Conservation (phyloP, 1,140 invertebrate species). For the Pseudomyrmex concolor region DNA sequence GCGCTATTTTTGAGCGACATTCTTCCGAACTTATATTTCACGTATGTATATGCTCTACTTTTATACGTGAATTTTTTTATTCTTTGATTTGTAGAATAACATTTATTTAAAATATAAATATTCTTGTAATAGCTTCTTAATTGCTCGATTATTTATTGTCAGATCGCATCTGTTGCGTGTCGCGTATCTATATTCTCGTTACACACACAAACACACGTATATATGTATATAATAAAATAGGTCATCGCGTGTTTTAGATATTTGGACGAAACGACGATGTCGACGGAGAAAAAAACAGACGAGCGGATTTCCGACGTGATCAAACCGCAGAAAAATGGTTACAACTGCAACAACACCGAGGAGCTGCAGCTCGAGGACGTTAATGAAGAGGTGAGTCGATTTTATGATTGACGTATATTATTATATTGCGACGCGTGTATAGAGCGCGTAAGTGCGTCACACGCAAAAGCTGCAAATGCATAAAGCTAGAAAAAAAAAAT, state of each 20-base stretch:
- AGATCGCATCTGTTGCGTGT: not conserved
- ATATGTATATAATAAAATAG: too few relatives aligned
- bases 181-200: not conserved
- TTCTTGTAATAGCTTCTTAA: too few relatives aligned
- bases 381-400: conserved; percentile 75
- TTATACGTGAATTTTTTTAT: too few relatives aligned
- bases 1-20: too few relatives aligned
- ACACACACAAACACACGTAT: not conserved
- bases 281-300: conserved; percentile 75
- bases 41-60: too few relatives aligned
- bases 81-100: too few relatives aligned
- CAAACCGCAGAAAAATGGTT: conserved; percentile 75
- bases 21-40: too few relatives aligned
- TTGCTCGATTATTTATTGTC: too few relatives aligned
- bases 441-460: not conserved
- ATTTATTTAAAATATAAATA: too few relatives aligned
- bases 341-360: conserved; percentile 71
- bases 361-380: conserved; percentile 77
- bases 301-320: conserved; percentile 65
- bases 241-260: conserved; percentile 69
- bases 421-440: conserved; percentile 31
- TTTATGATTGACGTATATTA: not conserved
- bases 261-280: conserved; percentile 75
- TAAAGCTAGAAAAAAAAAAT: not conserved
- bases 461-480: conserved; percentile 14